A percentile compares a stretch with the other conserved stretches of the same genome.
These are phyloP conservation scores for Prionailurus viverrinus DNA, from an alignment of 2,113 vertebrate genomes.

Conservation along the genomic window DNA sequence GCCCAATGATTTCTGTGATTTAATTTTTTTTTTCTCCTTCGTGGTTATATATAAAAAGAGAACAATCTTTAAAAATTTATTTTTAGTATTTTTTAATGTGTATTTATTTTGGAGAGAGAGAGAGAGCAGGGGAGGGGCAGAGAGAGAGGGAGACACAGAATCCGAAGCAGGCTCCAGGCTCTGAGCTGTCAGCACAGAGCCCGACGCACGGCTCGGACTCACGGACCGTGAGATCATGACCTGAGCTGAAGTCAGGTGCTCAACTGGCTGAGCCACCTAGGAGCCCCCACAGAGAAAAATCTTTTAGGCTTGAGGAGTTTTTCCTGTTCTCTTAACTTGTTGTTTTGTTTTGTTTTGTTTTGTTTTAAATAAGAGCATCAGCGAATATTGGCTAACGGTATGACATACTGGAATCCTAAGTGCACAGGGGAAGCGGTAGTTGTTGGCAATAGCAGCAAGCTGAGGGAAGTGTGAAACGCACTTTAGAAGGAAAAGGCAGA, in stretches of 20 bases:
- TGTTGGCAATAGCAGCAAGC: background rate
- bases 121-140: too few relatives aligned
- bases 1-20: background rate
- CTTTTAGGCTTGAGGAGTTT: background rate
- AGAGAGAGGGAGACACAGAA: too few relatives aligned
- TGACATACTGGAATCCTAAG: constrained; percentile 42
- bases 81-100: too few relatives aligned
- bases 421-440: constrained; percentile 36
- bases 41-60: background rate
- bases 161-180: too few relatives aligned
- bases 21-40: background rate
- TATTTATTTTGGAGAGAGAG: too few relatives aligned
- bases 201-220: too few relatives aligned
- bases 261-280: too few relatives aligned
- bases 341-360: background rate
- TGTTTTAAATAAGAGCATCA: background rate
- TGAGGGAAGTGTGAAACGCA: background rate
- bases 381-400: background rate
- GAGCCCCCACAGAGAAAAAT: background rate
- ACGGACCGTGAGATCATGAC: too few relatives aligned
- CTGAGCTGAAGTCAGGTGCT: too few relatives aligned
- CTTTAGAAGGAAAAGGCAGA: constrained; percentile 61
- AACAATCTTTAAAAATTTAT: too few relatives aligned
- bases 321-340: background rate
- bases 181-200: too few relatives aligned